Conservation (phyloP, 2,113 vertebrate species). For the Dicaeum eximium region DNA sequence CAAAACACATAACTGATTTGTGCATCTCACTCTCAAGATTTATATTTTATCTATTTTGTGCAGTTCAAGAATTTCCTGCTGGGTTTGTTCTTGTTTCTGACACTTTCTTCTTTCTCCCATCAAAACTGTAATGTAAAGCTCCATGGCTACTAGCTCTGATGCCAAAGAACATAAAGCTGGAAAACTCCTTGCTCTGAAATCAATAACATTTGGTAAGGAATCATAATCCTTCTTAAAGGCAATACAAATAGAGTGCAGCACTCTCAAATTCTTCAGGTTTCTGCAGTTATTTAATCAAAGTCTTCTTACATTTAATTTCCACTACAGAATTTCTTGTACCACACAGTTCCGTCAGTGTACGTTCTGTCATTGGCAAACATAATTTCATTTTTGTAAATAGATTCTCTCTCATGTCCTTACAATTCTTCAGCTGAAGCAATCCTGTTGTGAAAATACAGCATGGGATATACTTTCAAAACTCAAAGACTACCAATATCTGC, state of each 20-base stretch:
- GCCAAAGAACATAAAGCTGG: background rate
- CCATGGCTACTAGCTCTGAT: background rate
- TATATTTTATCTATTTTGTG: background rate
- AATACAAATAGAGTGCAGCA: background rate
- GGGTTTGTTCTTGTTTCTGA: background rate
- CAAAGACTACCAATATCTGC: background rate
- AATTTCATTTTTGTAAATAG: background rate
- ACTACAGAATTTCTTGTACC: background rate
- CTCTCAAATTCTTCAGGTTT: background rate
- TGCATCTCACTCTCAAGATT: background rate
- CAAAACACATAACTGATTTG: background rate
- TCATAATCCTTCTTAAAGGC: background rate
- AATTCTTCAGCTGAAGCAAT: background rate
- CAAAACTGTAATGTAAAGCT: background rate
- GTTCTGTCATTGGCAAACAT: background rate
- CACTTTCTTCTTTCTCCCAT: background rate
- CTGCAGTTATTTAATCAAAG: background rate
- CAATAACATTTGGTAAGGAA: background rate
- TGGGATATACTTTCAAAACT: background rate
- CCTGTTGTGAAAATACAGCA: background rate
- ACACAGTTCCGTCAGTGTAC: background rate
- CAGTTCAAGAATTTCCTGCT: background rate
- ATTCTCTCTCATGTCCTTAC: background rate
- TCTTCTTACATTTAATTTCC: background rate
- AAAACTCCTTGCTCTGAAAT: background rate